A percentile compares a stretch with the other conserved stretches of the same genome.
These are phyloP conservation scores for Argynnis bischoffii DNA, from an alignment of 2,888 invertebrate species.

Conservation along the genomic window DNA sequence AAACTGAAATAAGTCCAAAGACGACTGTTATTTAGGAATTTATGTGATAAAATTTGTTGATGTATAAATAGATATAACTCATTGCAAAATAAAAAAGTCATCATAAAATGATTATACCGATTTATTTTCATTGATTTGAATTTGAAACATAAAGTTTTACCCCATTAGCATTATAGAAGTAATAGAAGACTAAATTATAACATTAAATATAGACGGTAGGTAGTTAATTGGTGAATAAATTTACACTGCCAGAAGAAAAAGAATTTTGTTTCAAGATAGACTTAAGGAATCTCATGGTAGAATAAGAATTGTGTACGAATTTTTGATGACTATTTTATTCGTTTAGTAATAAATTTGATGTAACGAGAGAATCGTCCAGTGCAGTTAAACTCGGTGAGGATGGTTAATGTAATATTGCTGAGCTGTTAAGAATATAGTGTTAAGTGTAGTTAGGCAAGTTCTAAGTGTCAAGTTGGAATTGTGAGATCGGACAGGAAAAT, in stretches of 20 bases:
- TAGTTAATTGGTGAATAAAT: conserved; percentile 45
- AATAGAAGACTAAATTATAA: conserved; percentile 38
- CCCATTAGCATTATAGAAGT: conserved; percentile 31
- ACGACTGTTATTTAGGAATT: conserved; percentile 74
- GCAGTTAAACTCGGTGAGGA: conserved; percentile 44
- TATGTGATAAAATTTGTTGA: conserved; percentile 77
- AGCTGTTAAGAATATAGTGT: conserved; percentile 41
- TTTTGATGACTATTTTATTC: conserved; percentile 76
- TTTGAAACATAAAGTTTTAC: conserved; percentile 21
- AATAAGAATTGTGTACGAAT: conserved; percentile 71
- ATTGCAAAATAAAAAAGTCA: conserved; percentile 45
- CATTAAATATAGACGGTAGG: conserved; percentile 41
- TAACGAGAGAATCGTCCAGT: conserved; percentile 60
- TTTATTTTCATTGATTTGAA: conserved; percentile 21
- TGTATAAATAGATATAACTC: conserved; percentile 65
- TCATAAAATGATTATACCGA: conserved; percentile 56
- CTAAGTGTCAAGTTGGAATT: conserved; percentile 57
- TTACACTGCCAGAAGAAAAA: conserved; percentile 72
- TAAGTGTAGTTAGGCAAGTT: conserved; percentile 48
- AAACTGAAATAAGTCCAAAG: conserved; percentile 64
- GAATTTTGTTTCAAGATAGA: conserved; percentile 54
- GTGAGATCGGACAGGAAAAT: conserved; percentile 65
- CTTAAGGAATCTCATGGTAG: conserved; percentile 53
- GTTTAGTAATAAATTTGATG: conserved; percentile 50
- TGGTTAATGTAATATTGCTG: conserved; percentile 36